Conservation (phyloP, 2,888 invertebrate genomes). For the Lithophane socia region DNA sequence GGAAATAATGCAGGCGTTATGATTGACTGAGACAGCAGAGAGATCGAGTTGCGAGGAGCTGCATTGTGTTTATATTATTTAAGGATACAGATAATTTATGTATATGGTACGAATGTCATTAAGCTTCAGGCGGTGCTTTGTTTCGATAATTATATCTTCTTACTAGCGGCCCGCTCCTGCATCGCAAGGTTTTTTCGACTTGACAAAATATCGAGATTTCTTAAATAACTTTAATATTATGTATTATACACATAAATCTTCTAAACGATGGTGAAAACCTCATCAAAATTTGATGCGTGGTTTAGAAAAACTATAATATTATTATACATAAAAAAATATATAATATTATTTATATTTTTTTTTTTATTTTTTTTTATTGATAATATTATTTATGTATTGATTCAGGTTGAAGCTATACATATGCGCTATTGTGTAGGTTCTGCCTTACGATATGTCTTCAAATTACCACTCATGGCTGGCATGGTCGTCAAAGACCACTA, state of each 20-base stretch:
- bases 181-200: no score
- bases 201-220: no score
- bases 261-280: no score
- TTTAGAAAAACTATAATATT: no score
- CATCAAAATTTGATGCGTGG: no score
- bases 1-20: conserved; percentile 25
- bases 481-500: neutral
- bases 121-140: neutral
- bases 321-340: no score
- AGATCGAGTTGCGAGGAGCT: conserved; percentile 10
- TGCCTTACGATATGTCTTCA: neutral
- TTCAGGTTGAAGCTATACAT: neutral
- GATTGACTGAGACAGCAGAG: conserved; percentile 23
- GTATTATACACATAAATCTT: no score
- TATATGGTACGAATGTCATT: neutral
- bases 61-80: conserved; percentile 14
- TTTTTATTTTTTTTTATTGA: no score
- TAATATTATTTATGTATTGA: no score
- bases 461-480: neutral
- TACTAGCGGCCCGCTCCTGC: neutral
- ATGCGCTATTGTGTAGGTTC: neutral
- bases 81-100: neutral
- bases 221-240: no score
- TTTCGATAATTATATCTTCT: neutral
- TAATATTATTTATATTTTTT: no score